Evolutionary conservation across 53 echinoderm and acorn worm species (phyloP), one percentile per base, ranked within the genome.

Genomic region (Crossaster papposus): DNA sequence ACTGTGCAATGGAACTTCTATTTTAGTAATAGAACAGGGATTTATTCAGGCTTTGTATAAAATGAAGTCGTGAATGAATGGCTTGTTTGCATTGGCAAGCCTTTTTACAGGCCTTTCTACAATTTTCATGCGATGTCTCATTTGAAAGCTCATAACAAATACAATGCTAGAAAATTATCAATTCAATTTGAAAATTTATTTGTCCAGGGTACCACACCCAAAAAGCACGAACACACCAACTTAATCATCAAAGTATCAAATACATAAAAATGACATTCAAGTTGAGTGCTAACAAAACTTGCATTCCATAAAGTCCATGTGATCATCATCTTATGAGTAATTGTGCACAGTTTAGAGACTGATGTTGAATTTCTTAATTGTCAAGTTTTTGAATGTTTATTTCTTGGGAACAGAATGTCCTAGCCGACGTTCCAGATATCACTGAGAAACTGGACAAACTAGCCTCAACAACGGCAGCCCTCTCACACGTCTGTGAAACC

Each of bases 401-500:
- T 72, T 78, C 33, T 10, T 31, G 29, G 58, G 11, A 68, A 23
- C 72, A 95, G 96, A 73, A 64, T 36, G 79, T 96, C 29, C 65
- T 96, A 17, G 94, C 84, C 65, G 93, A 91, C 51, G 72, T 83
- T 4, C 92, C 95, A 77, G 88, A 82, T 36, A 70, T 93, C 37
- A 52, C 83, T 9, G 70, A 94, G 29, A 92, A 81, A 14, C 88
- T 93, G 28, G 93, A 93, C 32, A 54, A 35, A 28, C 85, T 96
- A 50, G 90, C 71, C 11, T 51, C 82, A 1, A 72, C 93, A 31
- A 77, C 94, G n/a, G 88, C 82, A 31, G 89, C 81, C 68, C 90
- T 99, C 7, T 79, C 93, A 70, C 90, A 89, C 58, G 88, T 99
- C 38, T 93, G 92, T 58, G 77, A 90, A 22, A 87, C 88, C 54